Evolutionary conservation across 2,888 invertebrate species (phyloP).

Genomic region (Drosophila nigritarsus): DNA sequence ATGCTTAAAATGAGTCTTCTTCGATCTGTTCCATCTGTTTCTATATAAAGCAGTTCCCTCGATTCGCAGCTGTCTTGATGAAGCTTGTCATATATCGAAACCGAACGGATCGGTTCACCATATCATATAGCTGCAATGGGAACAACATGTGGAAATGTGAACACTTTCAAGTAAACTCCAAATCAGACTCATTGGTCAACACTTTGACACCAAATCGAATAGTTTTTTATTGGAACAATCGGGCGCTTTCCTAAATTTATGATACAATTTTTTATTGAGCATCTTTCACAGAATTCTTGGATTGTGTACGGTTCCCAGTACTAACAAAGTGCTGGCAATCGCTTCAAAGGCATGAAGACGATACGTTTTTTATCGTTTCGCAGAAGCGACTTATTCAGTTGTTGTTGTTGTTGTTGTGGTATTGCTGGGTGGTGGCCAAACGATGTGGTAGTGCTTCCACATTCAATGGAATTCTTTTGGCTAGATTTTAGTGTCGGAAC

Average conservation of each 20-base stretch:
- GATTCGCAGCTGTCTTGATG: not conserved
- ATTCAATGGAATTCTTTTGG: constrained; percentile 42
- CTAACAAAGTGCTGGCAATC: constrained; percentile 20
- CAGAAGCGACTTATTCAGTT: constrained; percentile 29
- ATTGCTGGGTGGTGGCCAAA: constrained; percentile 6
- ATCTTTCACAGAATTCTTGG: constrained; percentile 8
- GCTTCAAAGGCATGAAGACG: constrained; percentile 20
- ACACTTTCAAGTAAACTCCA: not conserved
- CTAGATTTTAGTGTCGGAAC: constrained; percentile 1
- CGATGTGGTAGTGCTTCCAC: constrained; percentile 10
- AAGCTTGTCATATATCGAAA: not conserved
- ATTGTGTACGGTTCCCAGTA: constrained; percentile 13
- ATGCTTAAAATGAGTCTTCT: not conserved
- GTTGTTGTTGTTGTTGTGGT: constrained; percentile 1
- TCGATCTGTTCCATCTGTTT: not conserved
- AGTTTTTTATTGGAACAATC: too few relatives aligned
- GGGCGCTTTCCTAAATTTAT: too few relatives aligned
- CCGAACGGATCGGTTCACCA: not conserved
- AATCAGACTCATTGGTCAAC: not conserved
- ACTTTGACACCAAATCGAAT: not conserved
- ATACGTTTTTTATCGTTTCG: constrained; percentile 47
- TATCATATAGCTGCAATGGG: not conserved
- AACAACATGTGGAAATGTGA: not conserved
- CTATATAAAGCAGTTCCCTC: not conserved
- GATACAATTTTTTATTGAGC: not conserved